These are phyloP conservation scores for Seriola dumerili DNA, from an alignment of 2,113 vertebrate species.

Conservation along the genomic window DNA sequence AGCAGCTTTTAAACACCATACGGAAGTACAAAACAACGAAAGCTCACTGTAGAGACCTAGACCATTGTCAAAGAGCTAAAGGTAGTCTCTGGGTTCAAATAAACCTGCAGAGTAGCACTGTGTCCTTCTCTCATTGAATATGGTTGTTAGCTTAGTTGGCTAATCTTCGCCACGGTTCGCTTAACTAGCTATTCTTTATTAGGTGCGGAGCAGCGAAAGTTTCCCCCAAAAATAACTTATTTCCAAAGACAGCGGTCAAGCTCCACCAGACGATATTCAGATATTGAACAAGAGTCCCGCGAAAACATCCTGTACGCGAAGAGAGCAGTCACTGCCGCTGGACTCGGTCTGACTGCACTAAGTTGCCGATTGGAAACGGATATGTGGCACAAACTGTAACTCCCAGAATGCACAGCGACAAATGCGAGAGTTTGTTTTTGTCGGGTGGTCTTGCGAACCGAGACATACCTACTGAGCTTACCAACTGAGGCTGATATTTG, in stretches of 20 bases:
- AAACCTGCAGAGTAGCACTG: not conserved
- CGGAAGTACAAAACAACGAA: not conserved
- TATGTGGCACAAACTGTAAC: constrained; percentile 80
- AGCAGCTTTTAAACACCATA: not conserved
- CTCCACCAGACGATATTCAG: constrained; percentile 3
- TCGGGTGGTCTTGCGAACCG: accelerated
- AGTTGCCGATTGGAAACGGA: constrained; percentile 64
- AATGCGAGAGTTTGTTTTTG: constrained; percentile 24
- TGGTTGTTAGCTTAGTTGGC: constrained; percentile 69
- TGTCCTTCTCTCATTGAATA: constrained; percentile 36
- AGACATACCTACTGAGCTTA: no score
- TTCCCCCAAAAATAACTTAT: constrained; percentile 21
- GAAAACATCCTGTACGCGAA: constrained; percentile 29
- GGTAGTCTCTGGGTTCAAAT: not conserved
- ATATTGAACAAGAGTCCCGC: not conserved
- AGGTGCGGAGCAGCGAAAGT: constrained; percentile 52
- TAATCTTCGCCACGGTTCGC: constrained; percentile 58
- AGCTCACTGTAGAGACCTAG: not conserved
- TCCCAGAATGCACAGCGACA: constrained; percentile 79
- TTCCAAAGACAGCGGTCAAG: not conserved
- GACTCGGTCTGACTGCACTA: constrained; percentile 64
- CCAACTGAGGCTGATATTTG: accelerated
- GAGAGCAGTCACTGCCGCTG: constrained; percentile 12
- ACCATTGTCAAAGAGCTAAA: not conserved
- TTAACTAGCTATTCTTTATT: constrained; percentile 53